Evolutionary conservation across 2,797 vertebrate species (phyloP), one percentile per base, ranked within the genome.

Genomic region (Simalia tracyae): DNA sequence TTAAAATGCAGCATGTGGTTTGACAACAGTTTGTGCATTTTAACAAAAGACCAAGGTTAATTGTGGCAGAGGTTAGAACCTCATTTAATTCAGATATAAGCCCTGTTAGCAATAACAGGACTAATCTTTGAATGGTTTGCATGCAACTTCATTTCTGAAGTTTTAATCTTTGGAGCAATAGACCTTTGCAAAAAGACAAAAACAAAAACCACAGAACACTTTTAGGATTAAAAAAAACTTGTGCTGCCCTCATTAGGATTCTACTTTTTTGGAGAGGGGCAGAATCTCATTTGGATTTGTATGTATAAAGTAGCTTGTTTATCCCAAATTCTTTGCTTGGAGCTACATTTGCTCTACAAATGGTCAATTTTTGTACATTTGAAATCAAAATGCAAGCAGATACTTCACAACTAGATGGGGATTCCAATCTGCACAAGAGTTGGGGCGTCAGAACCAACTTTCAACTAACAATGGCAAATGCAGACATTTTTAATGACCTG

Each of bases 1-100:
- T 91, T 87, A 91, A 95, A 88, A 87, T 94, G 81, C 84, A 76
- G 63, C 42, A 76, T 84, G 84, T 66, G 59, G 93, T 95, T 92
- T 95, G 95, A 94, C 95, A 95, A 94, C 88, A 93, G 85, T 94
- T 95, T 96, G 96, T 94, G 94, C 93, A 76, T 85, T 96, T 93
- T 91, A 90, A 89, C 81, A 93, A 93, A 81, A 54, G 88, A 92
- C 94, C 95, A 95, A 92, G 94, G 61, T 94, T 90, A 94, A 92
- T 91, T 89, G 94, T 92, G 61, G 90, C 68, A 92, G 93, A 95
- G 94, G 90, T 92, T 91, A 61, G 2, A 92, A 66, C 26, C 76
- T 93, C 60, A 91, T 81, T 93, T 92, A 94, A 95, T 95, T 92
- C 88, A 91, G 86, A 81, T 50, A 94, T 2, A 87, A 72, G 93